Evolutionary conservation across 2,888 invertebrate genomes (phyloP), one percentile per base, ranked within the genome.

Genomic region (Zelleria hepariella): DNA sequence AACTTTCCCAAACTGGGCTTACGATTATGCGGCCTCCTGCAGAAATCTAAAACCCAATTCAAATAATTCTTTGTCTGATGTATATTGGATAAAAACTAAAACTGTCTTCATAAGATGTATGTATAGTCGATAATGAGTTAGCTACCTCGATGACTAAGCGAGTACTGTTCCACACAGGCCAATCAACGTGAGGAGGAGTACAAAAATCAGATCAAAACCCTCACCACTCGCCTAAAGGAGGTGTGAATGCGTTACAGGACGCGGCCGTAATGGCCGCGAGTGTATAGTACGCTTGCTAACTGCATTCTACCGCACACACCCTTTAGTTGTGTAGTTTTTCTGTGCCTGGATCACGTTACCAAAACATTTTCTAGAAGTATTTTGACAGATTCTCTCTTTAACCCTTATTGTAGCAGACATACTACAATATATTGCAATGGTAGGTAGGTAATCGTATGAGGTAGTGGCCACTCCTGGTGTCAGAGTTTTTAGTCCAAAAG

Each of bases 181-280:
- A 97, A 98, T 93, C 98, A 98, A 93, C 96, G 98, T 82, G 98
- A 98, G 91, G 98, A 98, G 92, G 97, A 98, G 90, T 98, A 98
- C 95, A 98, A 98, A 94, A 96, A 97, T 91, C 98, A 98, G 94
- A 98, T 98, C 94, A 98, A 98, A 95, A 97, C 96, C 89, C 93
- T 98, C 90, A 97, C 96, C 90, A 95, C 96, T 91, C 96, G 98
- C 91, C 96, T 98, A 93, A 98, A 98, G 96, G 98, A 98, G 98
- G 98, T 98, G 94, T 89, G 89, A 88, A 72, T 71, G 68, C 67
- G 76, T 77, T 20, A 72, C 72, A 42, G 32, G 32, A 42, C 10
- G 32, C 32, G 32, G 32, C 15, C 15, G 10, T 42, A 15, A 15
- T 42, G 32, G 32, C 32, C 65, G 77, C 76, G 80, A 80, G 80